Base-by-base conservation (phyloP, 2,797 vertebrate species). In the Sebastolobus altivelis region DNA sequence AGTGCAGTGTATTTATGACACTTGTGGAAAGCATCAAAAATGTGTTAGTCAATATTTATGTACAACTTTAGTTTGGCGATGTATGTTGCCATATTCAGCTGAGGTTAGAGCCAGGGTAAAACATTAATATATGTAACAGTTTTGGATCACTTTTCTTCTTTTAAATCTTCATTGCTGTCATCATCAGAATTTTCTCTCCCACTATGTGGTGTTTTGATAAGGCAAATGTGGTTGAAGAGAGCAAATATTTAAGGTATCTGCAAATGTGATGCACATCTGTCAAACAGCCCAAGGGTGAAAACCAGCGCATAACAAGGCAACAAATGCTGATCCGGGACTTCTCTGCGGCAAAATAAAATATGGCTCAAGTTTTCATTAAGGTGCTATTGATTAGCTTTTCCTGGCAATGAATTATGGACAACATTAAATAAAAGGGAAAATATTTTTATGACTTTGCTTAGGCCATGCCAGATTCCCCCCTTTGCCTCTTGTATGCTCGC, bases 351-450 rank as follows among this genome's bases (percentile, higher is more conserved):
- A 97, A 98, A 95, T 99, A 99, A 99, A 99, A 98, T 98, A 99
- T 97, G 97, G 97, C 97, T 98, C 97, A 97, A 97, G 97, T 98
- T 99, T 99, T 99, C 98, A 99, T 99, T 99, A 99, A 96, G 96
- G 96, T 97, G 98, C 97, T 99, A 99, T 99, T 97, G 98, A 99
- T 99, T 99, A 99, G 97, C 97, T 98, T 99, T 98, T 98, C 97
- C 97, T 97, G 96, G 95, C 96, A 96, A 97, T 99, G 97, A 99
- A 97, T 99, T 99, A 99, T 97, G 96, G 96, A 95, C 95, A 96
- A 98, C 97, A 97, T 99, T 99, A 99, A 98, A 99, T 97, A 97
- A 96, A 97, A 97, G 96, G 92, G 97, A 97, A 98, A 98, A 98
- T 99, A 98, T 98, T 98, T 99, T 98, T 99, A 99, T 98, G 97